Percentiles rank a stretch among this genome's conserved stretches.
phyloP scores from a whole-genome alignment of 2,113 vertebrate genomes.

The Holacanthus passer region DNA sequence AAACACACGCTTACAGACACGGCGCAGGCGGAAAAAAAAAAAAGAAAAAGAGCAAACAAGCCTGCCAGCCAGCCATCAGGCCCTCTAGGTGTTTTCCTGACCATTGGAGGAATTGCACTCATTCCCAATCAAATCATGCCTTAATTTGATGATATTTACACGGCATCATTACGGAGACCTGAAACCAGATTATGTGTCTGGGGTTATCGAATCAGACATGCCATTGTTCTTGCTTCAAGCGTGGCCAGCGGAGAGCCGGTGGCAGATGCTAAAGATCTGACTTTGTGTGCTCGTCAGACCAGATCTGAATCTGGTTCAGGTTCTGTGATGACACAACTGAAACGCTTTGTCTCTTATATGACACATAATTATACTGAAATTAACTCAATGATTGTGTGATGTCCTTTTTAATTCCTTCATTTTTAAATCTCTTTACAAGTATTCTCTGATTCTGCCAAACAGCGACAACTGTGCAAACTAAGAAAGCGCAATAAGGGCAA shows the following conservation, averaged over 20 bases:
- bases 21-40: neutral
- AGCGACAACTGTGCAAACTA: slow-evolving; percentile 35
- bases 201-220: slow-evolving; percentile 67
- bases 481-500: slow-evolving; percentile 28
- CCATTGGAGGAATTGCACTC: slow-evolving; percentile 50
- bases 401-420: neutral
- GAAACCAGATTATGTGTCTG: slow-evolving; percentile 65
- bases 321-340: slow-evolving; percentile 9
- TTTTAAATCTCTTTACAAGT: slow-evolving; percentile 12
- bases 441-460: slow-evolving; percentile 12
- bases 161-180: slow-evolving; percentile 49
- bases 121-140: slow-evolving; percentile 57
- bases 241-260: slow-evolving; percentile 13
- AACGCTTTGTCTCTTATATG: neutral
- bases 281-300: slow-evolving; percentile 30
- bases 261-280: slow-evolving; percentile 42
- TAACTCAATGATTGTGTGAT: neutral
- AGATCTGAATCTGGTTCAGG: neutral
- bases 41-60: slow-evolving; percentile 31
- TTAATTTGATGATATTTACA: slow-evolving; percentile 72
- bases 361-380: neutral
- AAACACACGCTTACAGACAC: slow-evolving; percentile 56
- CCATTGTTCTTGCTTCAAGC: slow-evolving; percentile 48
- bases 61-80: slow-evolving; percentile 35
- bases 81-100: slow-evolving; percentile 60